Base-by-base conservation (phyloP, 2,888 invertebrate species). In the Psococerastis gibbosa region DNA sequence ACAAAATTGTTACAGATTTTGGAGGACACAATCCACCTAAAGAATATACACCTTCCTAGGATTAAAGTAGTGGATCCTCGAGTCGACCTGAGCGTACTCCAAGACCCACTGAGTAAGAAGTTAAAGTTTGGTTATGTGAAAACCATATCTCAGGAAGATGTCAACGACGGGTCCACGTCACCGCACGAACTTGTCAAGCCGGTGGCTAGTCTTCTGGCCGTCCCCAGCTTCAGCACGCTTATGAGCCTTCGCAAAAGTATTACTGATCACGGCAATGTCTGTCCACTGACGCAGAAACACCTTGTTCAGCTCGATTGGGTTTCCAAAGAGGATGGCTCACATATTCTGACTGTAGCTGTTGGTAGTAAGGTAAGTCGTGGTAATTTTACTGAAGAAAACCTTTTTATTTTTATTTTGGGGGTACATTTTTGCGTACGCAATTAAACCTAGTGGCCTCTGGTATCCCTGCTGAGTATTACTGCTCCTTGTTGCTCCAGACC, bases 271-370 rank as follows among this genome's bases (percentile, higher is more conserved):
- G 89, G 88, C 3, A 89, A 88, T 59, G 87, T 87, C 0, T 88
- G 87, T 54, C 85, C 87, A 0, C 60, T 89, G 31, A 87, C 87
- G 0, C 89, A 89, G 58, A 89, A 89, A 60, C 88, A 89, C 61
- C 66, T 92, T 20, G 92, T 95, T 1, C 94, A 94, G 57, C 65
- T 97, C 32, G 98, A 98, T 64, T 98, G 98, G 98, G 95, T 97
- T 9, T 94, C 95, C 0, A 92, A 95, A 52, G 98, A 99, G 61
- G 97, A 99, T 59, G 98, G 98, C 1, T 89, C 92, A 0, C 97
- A 98, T 60, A 88, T 98, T 53, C 63, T 98, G 32, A 97, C 98
- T 0, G 92, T 98, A 0, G 92, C 88, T 0, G 89, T 95, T 31
- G 94, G 89, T 0, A 88, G 87, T 46, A 84, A 88, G 61, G 62